Evolutionary conservation across 2,113 vertebrate species (phyloP), one percentile per base, ranked within the genome.

Genomic region (Craseonycteris thonglongyai): DNA sequence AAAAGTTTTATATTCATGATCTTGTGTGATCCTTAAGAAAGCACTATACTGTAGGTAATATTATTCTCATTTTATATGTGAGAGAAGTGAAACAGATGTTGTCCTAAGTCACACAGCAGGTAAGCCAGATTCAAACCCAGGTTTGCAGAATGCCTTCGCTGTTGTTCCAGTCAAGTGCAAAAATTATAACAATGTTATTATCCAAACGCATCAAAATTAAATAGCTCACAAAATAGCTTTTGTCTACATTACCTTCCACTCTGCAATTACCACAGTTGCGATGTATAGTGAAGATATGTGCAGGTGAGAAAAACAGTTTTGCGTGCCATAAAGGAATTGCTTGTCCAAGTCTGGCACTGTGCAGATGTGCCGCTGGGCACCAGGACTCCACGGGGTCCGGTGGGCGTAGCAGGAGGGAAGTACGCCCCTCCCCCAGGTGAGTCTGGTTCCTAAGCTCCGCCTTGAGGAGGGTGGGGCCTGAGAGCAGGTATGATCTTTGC

Each of bases 251-350:
- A 95, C 88, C 97, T 97, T 95, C 84, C 68, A 78, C 76, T 66
- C 92, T 91, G 93, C 61, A 94, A 63, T 90, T 88, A 91, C 91
- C 88, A 93, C 90, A 96, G 88, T 96, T 97, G 95, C 92, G 92
- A 95, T 96, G 94, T 94, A 96, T 85, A 96, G 84, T 95, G 96
- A 97, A 84, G 97, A 96, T 91, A 76, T 51, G 69, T 71, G 88
- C 85, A 83, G 93, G 96, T 93, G 95, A 96, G 87, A 96, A 97
- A 96, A 97, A 95, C 96, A 96, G 96, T 88, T 96, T 78, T 35
- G 71, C 92, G 10, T 96, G 97, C 96, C 97, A 96, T 92, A 90
- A 94, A 88, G 94, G 88, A 94, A 89, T 81, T 0, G 47, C 89
- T 93, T 87, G 87, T 96, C 95, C 97, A 97, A 96, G 91, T 76